Base-by-base conservation (phyloP, 2,888 invertebrate species). In the Branchipolynoe longqiensis region DNA sequence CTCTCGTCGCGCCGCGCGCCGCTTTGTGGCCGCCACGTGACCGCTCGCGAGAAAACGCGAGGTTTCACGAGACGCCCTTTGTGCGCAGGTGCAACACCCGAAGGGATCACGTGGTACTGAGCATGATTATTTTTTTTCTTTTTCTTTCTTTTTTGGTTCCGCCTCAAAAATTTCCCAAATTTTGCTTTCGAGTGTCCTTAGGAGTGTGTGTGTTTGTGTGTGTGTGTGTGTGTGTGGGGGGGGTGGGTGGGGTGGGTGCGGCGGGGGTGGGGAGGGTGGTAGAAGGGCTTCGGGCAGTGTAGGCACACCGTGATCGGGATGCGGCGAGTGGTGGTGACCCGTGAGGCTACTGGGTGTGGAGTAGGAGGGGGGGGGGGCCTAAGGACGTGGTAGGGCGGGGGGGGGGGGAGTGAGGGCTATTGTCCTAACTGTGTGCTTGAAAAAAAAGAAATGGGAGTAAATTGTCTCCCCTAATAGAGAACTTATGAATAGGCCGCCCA, bases 81-180 rank as follows among this genome's bases (percentile, higher is more conserved):
- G 78, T 78, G 78, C 78, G 48, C 78, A 78, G 78, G 78, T 78
- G 78, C 78, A 78, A 28, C 48, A 78, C 48, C 78, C 54, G 48
- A 31, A 78, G 78, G 78, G 78, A 41, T 78, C 78, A 78, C 78
- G 69, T 69, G 69, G 69, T 69, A 18, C 38, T 36, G 36, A 25
- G 14, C 36, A 22, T 69, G 69, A 69, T 69, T 69, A 69, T 69
- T 25, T 69, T 69, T 69, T 69, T 62, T 62, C 25, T 31, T 28
- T 25, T 31, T 31, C 12, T 62, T 25, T 62, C 25, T 18, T 62
- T 62, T 12, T 31, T 14, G n/a, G n/a, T n/a, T n/a, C n/a, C n/a
- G n/a, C n/a, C n/a, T n/a, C n/a, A n/a, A n/a, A n/a, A n/a, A n/a
- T n/a, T n/a, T n/a, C n/a, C n/a, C n/a, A n/a, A n/a, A n/a, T n/a